Evolutionary conservation across 2,113 vertebrate genomes (phyloP).

Genomic region (Trematocara zebra): DNA sequence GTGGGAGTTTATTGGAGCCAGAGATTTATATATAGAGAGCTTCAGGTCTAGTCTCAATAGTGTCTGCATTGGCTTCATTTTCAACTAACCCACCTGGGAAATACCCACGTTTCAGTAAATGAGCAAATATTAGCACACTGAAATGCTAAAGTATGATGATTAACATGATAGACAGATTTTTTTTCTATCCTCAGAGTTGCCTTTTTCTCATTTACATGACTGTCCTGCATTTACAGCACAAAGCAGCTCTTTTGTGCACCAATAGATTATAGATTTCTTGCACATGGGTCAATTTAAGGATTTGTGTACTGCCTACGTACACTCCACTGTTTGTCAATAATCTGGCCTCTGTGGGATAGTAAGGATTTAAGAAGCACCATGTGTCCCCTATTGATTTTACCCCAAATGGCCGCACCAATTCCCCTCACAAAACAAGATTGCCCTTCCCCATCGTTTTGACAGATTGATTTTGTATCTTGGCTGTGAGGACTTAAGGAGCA

Average conservation of each 20-base stretch:
- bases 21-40: background rate
- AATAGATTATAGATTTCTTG: slow-evolving; percentile 3
- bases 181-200: background rate
- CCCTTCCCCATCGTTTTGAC: slow-evolving; percentile 49
- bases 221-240: background rate
- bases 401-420: slow-evolving; percentile 45
- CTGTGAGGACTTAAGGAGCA: slow-evolving; percentile 48
- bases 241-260: background rate
- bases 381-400: slow-evolving; percentile 60
- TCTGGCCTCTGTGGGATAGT: slow-evolving; percentile 34
- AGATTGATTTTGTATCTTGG: slow-evolving; percentile 61
- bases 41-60: background rate
- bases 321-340: slow-evolving; percentile 33
- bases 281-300: slow-evolving; percentile 32
- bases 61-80: background rate
- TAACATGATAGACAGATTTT: background rate
- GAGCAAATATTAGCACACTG: background rate
- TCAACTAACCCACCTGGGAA: background rate
- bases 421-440: slow-evolving; percentile 50
- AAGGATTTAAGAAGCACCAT: slow-evolving; percentile 53
- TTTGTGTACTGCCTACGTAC: slow-evolving; percentile 19
- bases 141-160: background rate
- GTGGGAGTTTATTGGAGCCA: background rate
- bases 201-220: background rate
- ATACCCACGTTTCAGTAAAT: background rate